phyloP scores from a whole-genome alignment of 2,888 invertebrate genomes.

The Caenorhabditis afra region DNA sequence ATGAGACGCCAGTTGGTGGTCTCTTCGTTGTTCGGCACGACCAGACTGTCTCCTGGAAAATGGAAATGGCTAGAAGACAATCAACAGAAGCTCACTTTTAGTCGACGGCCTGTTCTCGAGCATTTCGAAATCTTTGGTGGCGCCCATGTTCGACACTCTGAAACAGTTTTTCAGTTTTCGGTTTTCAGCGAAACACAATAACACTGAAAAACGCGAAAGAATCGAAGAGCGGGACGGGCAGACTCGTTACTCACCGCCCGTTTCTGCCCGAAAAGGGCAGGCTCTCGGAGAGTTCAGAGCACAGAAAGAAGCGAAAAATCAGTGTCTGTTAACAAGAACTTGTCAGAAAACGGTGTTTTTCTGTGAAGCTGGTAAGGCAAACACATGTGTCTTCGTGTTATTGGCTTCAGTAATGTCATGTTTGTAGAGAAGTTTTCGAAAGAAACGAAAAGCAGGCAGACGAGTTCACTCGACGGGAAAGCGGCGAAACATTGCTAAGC shows the following conservation, averaged over 20 bases:
- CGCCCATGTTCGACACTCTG: slow-evolving; percentile 12
- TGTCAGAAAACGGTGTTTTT: not conserved
- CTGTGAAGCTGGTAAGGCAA: not conserved
- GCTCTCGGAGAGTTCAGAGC: slow-evolving; percentile 9
- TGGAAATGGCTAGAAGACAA: not conserved
- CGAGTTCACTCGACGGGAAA: not conserved
- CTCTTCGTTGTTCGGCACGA: slow-evolving; percentile 38
- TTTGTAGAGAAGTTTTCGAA: not conserved
- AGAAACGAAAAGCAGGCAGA: not conserved
- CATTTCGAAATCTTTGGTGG: slow-evolving; percentile 42
- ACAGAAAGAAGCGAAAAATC: not conserved
- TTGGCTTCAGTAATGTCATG: not conserved
- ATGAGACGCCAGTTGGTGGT: slow-evolving; percentile 63
- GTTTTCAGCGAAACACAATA: not conserved
- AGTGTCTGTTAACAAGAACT: not conserved
- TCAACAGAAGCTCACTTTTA: slow-evolving; percentile 29
- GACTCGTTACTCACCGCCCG: slow-evolving; percentile 29
- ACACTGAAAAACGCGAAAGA: slow-evolving; percentile 15
- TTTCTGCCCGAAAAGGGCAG: slow-evolving; percentile 28
- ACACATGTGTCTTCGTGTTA: no score
- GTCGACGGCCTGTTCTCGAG: slow-evolving; percentile 27
- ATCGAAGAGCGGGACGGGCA: not conserved
- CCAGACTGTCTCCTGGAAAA: slow-evolving; percentile 40
- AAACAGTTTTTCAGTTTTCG: not conserved
- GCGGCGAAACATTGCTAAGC: slow-evolving; percentile 2